phyloP scores from a whole-genome alignment of 2,113 vertebrate genomes.

The Tichodroma muraria region DNA sequence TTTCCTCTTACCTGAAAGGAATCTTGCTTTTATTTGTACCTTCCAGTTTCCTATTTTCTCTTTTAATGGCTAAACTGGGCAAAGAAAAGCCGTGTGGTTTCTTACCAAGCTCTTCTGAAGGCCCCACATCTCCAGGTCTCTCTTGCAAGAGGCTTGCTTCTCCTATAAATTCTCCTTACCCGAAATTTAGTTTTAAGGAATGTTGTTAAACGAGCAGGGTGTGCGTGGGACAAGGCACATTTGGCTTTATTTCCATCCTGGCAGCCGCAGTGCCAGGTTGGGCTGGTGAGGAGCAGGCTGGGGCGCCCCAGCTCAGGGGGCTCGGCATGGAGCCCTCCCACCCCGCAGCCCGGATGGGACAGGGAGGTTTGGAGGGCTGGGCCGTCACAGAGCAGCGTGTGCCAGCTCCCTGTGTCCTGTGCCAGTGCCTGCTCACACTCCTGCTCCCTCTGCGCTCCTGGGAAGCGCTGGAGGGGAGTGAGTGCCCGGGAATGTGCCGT shows the following conservation, averaged over 20 bases:
- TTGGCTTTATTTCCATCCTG: not conserved
- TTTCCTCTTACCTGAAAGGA: not conserved
- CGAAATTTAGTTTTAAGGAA: not conserved
- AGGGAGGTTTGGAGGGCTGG: not conserved
- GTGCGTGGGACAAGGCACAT: not conserved
- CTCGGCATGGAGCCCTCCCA: not conserved
- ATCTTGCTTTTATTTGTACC: not conserved
- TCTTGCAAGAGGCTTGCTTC: conserved; percentile 20
- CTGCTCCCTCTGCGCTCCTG: not conserved
- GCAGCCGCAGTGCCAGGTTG: not conserved
- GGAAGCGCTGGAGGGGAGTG: not conserved
- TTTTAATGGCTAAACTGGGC: conserved; percentile 3
- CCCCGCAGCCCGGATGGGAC: not conserved
- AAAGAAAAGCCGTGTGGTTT: not conserved
- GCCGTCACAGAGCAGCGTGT: rapidly evolving
- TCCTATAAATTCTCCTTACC: conserved; percentile 4
- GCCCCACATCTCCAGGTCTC: not conserved
- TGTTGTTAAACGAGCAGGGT: not conserved
- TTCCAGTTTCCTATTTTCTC: conserved; percentile 9
- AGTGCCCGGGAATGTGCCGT: not conserved
- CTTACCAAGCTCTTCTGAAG: conserved; percentile 7
- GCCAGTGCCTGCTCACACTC: not conserved
- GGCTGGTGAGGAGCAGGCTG: not conserved
- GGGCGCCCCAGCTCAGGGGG: not conserved
- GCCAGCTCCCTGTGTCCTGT: not conserved